Evolutionary conservation across 2,888 invertebrate species (phyloP).

Genomic region (Drosophila suboccidentalis): DNA sequence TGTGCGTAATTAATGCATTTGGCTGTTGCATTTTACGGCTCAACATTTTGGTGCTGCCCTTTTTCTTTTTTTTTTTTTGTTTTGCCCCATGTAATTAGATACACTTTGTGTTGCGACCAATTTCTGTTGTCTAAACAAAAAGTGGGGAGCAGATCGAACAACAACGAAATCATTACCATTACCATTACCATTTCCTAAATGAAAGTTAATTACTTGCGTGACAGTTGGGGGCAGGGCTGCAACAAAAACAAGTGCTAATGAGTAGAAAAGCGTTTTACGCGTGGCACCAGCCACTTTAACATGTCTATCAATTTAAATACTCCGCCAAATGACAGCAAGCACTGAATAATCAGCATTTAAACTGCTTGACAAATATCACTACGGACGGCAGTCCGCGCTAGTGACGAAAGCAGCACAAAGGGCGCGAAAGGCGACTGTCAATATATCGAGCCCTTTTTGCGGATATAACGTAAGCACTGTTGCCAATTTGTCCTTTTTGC

Average conservation of each 20-base stretch:
- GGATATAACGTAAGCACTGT: no score
- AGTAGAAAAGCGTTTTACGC: conserved; percentile 62
- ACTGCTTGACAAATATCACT: conserved; percentile 25
- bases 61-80: conserved; percentile 34
- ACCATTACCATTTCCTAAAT: conserved; percentile 61
- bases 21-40: conserved; percentile 70
- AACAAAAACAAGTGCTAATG: conserved; percentile 72
- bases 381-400: no score
- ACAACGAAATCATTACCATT: conserved; percentile 48
- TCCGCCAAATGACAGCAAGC: conserved; percentile 20
- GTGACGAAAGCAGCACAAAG: no score
- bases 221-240: conserved; percentile 14
- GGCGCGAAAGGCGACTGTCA: no score
- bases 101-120: conserved; percentile 67
- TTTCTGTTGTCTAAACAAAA: conserved; percentile 71
- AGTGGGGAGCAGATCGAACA: conserved; percentile 46
- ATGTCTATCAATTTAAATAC: conserved; percentile 27
- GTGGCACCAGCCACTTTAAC: conserved; percentile 23
- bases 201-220: conserved; percentile 68
- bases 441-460: no score
- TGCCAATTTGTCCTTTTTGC: no score
- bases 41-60: conserved; percentile 43
- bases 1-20: conserved; percentile 78
- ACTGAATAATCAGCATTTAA: conserved; percentile 12
- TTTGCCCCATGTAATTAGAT: conserved; percentile 72